Base-by-base conservation (phyloP, 2,113 vertebrate genomes). In the Gallinago media region DNA sequence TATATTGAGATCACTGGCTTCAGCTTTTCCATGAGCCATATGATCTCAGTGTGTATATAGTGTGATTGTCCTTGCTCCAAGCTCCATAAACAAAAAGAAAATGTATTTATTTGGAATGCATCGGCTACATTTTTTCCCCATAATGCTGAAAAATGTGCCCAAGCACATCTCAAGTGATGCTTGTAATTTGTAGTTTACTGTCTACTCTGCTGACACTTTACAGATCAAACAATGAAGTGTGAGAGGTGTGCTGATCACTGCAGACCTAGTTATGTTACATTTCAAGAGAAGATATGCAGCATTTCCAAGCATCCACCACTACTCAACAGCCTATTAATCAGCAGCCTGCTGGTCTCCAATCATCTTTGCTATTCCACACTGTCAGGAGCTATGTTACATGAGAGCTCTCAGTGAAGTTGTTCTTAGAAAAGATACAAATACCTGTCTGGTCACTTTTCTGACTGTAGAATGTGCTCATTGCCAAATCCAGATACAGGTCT, bases 281-380 rank as follows among this genome's bases (percentile, higher is more conserved):
- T 47, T 17, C 27, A 44, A 77, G 93, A 44, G 89, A 59, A n/a
- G 21, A 84, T 91, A 36, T 2, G 31, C 68, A 95, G 88, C 73
- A 75, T 68, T 62, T 67, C 36, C 92, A 87, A 50, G 13, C 36
- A 61, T 20, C 38, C 87, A 50, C 63, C 49, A 73, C 31, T 46
- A 72, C 83, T 89, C 75, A 59, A 19, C 14, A 91, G 89, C 79
- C 96, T 95, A 92, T 95, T 94, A 97, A 96, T 95, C 93, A 94
- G 66, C n/a, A 94, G 75, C 85, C 77, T 77, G 59, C 66, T 94
- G 84, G 42, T 94, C 81, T 79, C 52, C 71, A 63, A 11, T 27
- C 26, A 54, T 22, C 87, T 73, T 20, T 83, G 94, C 85, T 70
- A 12, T 25, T 71, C 42, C 67, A 32, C 47, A 14, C 72, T 82